Conservation (phyloP, 2,888 invertebrate genomes). For the Callimorpha dominula region DNA sequence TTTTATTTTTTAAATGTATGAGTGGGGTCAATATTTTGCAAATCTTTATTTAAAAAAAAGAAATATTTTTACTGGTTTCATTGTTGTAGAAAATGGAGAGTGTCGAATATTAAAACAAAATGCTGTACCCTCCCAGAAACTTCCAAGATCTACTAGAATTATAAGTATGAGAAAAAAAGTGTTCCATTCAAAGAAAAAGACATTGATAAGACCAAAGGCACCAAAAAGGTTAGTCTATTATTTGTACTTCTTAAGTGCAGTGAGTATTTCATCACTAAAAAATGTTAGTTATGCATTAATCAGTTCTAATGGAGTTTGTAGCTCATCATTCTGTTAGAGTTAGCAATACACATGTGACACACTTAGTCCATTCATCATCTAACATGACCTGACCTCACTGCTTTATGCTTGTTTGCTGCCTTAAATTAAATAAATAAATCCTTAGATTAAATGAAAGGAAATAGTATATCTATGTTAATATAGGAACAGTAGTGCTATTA, state of each 20-base stretch:
- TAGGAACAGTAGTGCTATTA: background rate
- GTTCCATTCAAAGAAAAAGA: constrained; percentile 12
- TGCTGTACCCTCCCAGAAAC: constrained; percentile 43
- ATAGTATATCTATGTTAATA: background rate
- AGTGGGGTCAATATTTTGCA: background rate
- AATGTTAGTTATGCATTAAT: background rate
- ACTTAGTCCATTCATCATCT: background rate
- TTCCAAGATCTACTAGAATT: constrained; percentile 30
- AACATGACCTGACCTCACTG: background rate
- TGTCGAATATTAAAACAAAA: constrained; percentile 34
- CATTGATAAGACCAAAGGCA: constrained; percentile 6
- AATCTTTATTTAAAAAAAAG: background rate
- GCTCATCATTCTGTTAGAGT: background rate
- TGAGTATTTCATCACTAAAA: background rate
- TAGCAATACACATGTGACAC: background rate
- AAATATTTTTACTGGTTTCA: background rate
- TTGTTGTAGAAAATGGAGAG: constrained; percentile 31
- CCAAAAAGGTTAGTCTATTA: constrained; percentile 11
- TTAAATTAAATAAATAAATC: background rate
- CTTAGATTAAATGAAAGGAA: background rate
- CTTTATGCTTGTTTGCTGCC: background rate
- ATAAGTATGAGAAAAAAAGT: constrained; percentile 15
- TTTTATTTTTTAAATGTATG: background rate
- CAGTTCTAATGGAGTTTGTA: background rate
- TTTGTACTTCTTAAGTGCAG: background rate